Evolutionary conservation across 2,797 vertebrate genomes (phyloP).

Genomic region (Spinus pinus): DNA sequence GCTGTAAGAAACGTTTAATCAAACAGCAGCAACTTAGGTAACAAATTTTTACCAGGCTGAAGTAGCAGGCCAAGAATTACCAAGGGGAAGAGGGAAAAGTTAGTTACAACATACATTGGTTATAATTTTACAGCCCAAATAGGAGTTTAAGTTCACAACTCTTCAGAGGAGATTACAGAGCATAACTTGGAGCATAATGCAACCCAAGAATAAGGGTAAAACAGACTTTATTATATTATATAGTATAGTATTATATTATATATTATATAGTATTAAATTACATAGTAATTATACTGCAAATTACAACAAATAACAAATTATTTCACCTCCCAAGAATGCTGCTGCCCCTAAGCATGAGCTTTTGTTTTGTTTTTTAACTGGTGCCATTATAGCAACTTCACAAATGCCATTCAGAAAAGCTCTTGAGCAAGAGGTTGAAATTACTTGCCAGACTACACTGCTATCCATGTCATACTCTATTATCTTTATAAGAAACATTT

Average conservation of each 20-base stretch:
- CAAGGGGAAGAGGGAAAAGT: neutral
- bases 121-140: neutral
- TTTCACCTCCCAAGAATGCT: neutral
- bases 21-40: slow-evolving; percentile 23
- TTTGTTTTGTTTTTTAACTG: neutral
- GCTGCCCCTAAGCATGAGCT: neutral
- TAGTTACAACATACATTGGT: neutral
- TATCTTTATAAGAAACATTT: neutral
- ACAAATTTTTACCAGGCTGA: neutral
- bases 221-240: neutral
- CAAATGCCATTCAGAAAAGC: neutral
- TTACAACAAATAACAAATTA: neutral
- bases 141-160: neutral
- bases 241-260: too few relatives aligned
- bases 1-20: slow-evolving; percentile 83
- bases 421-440: neutral
- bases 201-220: neutral
- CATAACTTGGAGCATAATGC: neutral
- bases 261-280: neutral
- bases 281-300: neutral
- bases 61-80: neutral
- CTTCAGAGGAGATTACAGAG: neutral
- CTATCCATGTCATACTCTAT: neutral
- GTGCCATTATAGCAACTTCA: neutral
- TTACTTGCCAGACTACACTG: neutral